Percentiles rank a stretch among this genome's conserved stretches.
These are phyloP conservation scores for Zaprionus davidi DNA, from an alignment of 1,140 invertebrate species.

Conservation along the genomic window DNA sequence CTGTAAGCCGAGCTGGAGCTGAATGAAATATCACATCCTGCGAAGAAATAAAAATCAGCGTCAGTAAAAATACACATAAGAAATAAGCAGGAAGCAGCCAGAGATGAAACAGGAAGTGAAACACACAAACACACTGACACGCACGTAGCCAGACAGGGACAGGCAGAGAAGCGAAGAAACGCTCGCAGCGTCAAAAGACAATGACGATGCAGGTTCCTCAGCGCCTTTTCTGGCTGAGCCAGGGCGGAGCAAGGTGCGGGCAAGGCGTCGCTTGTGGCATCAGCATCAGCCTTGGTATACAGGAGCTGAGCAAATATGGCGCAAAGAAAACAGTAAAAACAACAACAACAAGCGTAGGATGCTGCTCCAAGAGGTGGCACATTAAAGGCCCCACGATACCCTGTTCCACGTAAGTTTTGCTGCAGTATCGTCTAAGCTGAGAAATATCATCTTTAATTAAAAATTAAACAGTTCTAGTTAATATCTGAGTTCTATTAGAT, in stretches of 20 bases:
- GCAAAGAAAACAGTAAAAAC: constrained; percentile 20
- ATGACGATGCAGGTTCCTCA: constrained; percentile 59
- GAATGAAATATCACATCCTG: constrained; percentile 81
- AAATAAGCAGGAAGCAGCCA: constrained; percentile 64
- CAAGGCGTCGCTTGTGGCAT: constrained; percentile 8
- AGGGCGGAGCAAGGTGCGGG: constrained; percentile 8
- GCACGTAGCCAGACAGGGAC: constrained; percentile 17
- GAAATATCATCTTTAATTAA: background rate
- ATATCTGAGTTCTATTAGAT: background rate
- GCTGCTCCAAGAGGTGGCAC: background rate
- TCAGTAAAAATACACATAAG: constrained; percentile 74
- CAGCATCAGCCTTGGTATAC: constrained; percentile 28
- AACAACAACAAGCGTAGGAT: background rate
- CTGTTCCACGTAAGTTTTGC: background rate
- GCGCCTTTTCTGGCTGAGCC: background rate
- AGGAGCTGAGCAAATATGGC: constrained; percentile 49
- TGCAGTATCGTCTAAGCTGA: background rate
- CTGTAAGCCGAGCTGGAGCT: constrained; percentile 53
- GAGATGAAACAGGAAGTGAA: constrained; percentile 68
- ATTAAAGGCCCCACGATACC: background rate
- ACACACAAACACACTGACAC: constrained; percentile 31
- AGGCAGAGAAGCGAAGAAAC: constrained; percentile 34
- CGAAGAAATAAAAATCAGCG: constrained; percentile 78
- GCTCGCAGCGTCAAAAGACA: constrained; percentile 72
- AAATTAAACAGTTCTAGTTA: background rate